Evolutionary conservation across 2,113 vertebrate genomes (phyloP).

Genomic region (Pluvianellus socialis): DNA sequence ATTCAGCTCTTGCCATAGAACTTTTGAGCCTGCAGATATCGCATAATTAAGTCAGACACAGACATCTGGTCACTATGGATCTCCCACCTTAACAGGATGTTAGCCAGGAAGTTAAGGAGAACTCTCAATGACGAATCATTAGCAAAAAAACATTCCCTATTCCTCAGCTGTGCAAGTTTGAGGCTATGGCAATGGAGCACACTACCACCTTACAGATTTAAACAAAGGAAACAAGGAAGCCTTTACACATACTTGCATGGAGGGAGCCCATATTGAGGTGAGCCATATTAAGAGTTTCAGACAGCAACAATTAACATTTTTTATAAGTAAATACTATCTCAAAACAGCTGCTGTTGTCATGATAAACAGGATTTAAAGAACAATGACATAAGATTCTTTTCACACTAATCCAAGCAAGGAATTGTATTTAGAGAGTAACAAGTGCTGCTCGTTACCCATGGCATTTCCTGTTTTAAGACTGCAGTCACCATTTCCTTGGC

Average conservation of each 20-base stretch:
- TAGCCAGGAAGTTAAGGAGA: neutral
- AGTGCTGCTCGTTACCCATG: neutral
- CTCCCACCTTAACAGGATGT: neutral
- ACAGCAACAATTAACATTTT: neutral
- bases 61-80: neutral
- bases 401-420: neutral
- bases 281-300: neutral
- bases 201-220: neutral
- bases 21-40: neutral
- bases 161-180: neutral
- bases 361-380: neutral
- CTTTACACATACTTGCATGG: neutral
- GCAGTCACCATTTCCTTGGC: neutral
- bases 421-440: fast-evolving
- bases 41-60: neutral
- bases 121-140: neutral
- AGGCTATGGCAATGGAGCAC: neutral
- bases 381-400: neutral
- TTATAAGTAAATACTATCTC: neutral
- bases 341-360: neutral
- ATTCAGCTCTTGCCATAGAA: neutral
- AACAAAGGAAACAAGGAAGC: neutral
- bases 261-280: neutral
- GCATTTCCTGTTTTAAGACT: neutral
- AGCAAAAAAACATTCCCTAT: neutral